Conservation (phyloP, 2,797 vertebrate species). For the Myotis findleyi region DNA sequence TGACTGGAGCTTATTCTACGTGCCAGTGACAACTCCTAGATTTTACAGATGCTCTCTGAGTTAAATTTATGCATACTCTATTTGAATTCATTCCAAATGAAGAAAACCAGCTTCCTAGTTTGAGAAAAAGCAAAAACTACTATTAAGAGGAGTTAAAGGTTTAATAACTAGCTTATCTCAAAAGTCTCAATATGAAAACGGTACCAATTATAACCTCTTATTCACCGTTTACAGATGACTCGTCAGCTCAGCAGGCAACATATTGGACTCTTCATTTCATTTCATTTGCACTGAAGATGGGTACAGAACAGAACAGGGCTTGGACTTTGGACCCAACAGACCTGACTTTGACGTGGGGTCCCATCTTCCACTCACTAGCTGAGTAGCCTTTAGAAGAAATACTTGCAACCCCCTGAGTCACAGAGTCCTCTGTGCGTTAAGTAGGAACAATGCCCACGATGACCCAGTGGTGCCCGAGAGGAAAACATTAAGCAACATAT, state of each 20-base stretch:
- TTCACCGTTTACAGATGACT: neutral
- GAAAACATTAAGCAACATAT: neutral
- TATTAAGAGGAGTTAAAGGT: neutral
- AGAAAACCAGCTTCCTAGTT: neutral
- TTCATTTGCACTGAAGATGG: conserved; percentile 5
- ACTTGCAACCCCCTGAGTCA: neutral
- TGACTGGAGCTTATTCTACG: neutral
- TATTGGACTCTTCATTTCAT: neutral
- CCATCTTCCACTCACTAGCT: neutral
- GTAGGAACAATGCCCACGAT: neutral
- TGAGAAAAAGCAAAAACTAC: conserved; percentile 3
- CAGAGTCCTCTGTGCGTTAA: neutral
- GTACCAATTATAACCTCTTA: neutral
- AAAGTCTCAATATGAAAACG: conserved; percentile 2
- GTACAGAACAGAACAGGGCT: neutral
- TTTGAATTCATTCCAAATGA: conserved; percentile 35
- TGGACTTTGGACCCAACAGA: neutral
- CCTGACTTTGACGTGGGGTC: neutral
- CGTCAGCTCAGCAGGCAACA: neutral
- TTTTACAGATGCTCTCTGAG: neutral
- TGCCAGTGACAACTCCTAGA: neutral
- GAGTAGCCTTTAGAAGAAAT: neutral
- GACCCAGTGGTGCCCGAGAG: neutral
- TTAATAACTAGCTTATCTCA: neutral
- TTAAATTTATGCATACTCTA: neutral